A percentile compares a stretch with the other conserved stretches of the same genome.
These are phyloP conservation scores for Polypterus bichir DNA, from an alignment of 2,113 vertebrate genomes.

Conservation along the genomic window DNA sequence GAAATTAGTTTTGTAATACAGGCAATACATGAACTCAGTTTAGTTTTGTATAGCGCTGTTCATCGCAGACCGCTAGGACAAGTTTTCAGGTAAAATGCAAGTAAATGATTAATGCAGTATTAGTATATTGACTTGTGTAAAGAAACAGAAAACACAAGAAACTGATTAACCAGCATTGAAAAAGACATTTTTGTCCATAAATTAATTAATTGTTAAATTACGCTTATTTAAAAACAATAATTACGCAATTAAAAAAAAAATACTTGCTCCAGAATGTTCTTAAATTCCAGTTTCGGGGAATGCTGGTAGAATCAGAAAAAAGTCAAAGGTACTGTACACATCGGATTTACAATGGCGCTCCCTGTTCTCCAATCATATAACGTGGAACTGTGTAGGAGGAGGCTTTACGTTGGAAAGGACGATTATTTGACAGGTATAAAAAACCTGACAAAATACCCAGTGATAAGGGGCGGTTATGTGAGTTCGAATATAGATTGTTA, in stretches of 20 bases:
- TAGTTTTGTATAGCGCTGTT: background rate
- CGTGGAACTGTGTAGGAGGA: too few species aligned
- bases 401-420: too few species aligned
- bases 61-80: background rate
- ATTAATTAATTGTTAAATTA: background rate
- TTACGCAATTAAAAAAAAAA: background rate
- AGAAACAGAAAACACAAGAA: background rate
- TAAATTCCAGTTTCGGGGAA: background rate
- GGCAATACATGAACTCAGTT: background rate
- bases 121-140: background rate
- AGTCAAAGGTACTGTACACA: too few species aligned
- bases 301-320: too few species aligned
- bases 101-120: background rate
- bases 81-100: too few species aligned
- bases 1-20: background rate
- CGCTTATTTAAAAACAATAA: background rate
- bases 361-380: too few species aligned
- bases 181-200: background rate
- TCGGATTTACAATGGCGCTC: too few species aligned
- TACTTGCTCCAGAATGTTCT: background rate
- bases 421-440: too few species aligned
- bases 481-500: too few species aligned
- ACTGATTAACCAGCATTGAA: background rate
- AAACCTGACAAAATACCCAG: too few species aligned
- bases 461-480: too few species aligned